Evolutionary conservation across 2,797 vertebrate species (phyloP).

Genomic region (Coranthus polyacanthus): DNA sequence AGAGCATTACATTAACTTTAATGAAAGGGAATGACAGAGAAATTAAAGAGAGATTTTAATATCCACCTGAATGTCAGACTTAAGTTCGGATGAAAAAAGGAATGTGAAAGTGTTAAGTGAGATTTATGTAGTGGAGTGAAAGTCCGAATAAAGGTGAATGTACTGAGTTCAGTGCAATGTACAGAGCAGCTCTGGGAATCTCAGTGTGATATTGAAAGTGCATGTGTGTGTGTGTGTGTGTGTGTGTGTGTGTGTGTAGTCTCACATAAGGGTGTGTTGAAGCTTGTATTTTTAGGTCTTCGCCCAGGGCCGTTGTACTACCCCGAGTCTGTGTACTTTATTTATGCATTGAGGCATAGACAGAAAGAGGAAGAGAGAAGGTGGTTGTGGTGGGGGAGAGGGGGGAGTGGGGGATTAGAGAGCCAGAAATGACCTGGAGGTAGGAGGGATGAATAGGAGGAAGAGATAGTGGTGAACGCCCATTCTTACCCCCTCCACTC

Average conservation of each 20-base stretch:
- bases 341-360: slow-evolving; percentile 65
- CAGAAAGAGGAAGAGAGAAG: slow-evolving; percentile 22
- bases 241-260: slow-evolving; percentile 17
- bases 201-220: slow-evolving; percentile 12
- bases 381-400: slow-evolving; percentile 7
- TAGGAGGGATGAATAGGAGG: slow-evolving; percentile 34
- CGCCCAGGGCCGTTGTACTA: slow-evolving; percentile 72
- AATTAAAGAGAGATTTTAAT: not conserved
- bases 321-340: slow-evolving; percentile 66
- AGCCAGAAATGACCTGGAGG: slow-evolving; percentile 29
- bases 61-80: not conserved
- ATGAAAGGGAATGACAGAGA: not conserved
- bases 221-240: slow-evolving; percentile 13
- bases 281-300: slow-evolving; percentile 76
- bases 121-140: slow-evolving; percentile 52
- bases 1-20: not conserved
- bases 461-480: slow-evolving; percentile 30
- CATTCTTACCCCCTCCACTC: slow-evolving; percentile 8
- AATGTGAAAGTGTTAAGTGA: slow-evolving; percentile 32
- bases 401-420: not conserved
- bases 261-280: slow-evolving; percentile 45
- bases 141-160: slow-evolving; percentile 53
- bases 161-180: slow-evolving; percentile 35
- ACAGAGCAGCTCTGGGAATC: slow-evolving; percentile 51
- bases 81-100: slow-evolving; percentile 33